Conservation (phyloP, 2,888 invertebrate species). For the Lordiphosa fenestrarum region DNA sequence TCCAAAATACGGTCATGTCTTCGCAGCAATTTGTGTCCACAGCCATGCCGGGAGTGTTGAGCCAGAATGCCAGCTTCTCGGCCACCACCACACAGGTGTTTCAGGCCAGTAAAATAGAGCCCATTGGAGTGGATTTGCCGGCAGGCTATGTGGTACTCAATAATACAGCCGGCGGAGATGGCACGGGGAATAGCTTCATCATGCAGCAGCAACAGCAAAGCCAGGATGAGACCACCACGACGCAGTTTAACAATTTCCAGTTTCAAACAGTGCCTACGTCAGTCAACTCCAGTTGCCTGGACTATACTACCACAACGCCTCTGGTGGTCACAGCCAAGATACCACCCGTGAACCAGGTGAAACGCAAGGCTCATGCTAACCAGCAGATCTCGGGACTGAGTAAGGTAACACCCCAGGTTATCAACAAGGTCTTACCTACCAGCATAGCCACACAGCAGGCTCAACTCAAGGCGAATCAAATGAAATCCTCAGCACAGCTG, state of each 20-base stretch:
- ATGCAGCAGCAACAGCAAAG: constrained; percentile 41
- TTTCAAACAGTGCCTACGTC: constrained; percentile 48
- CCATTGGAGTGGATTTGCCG: constrained; percentile 86
- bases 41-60: constrained; percentile 89
- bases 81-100: constrained; percentile 86
- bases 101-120: constrained; percentile 92
- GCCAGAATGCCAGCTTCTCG: constrained; percentile 90
- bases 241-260: constrained; percentile 59
- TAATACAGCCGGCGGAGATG: constrained; percentile 80
- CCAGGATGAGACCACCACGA: constrained; percentile 52
- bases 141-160: constrained; percentile 87
- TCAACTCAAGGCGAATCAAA: constrained; percentile 28
- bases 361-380: constrained; percentile 42
- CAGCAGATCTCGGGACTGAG: constrained; percentile 50
- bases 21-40: constrained; percentile 92
- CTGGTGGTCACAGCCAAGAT: constrained; percentile 63
- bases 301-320: constrained; percentile 39
- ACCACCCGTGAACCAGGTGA: constrained; percentile 68
- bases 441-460: constrained; percentile 50
- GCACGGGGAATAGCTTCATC: constrained; percentile 49
- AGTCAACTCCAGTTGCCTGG: constrained; percentile 23
- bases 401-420: constrained; percentile 71
- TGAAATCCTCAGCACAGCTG: constrained; percentile 32
- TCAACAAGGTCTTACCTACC: constrained; percentile 77
- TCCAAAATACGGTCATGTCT: constrained; percentile 94